Evolutionary conservation across 2,113 vertebrate species (phyloP), one percentile per base, ranked within the genome.

Genomic region (Capreolus pygargus): DNA sequence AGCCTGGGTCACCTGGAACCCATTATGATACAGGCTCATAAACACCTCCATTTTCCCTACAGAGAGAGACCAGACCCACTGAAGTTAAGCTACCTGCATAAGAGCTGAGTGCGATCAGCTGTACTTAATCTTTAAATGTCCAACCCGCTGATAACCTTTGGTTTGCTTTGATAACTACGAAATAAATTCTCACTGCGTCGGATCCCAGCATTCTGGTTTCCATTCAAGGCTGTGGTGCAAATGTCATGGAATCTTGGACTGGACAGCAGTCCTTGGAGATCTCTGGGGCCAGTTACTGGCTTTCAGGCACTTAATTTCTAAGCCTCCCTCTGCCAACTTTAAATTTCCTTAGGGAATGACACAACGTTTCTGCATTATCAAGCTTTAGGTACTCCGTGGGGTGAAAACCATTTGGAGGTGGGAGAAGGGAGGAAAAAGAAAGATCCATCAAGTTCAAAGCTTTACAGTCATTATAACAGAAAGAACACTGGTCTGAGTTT

Each of bases 51-150:
- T 98, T 98, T 97, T 98, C 98, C 97, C 97, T 97, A 96, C n/a
- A 98, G 98, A 98, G 98, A 98, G 97, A 98, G 98, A 97, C 88
- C 98, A 98, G 98, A 97, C 87, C 96, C 98, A 92, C 97, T 91
- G 95, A 98, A 98, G 97, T 98, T 98, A 98, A 98, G 98, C 98
- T 98, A 98, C 98, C 98, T 98, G 98, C 98, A 95, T 97, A 97
- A 97, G 97, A 98, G 96, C 94, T 98, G 97, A 98, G 97, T 98
- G 97, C 14, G 89, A 98, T 98, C 98, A 98, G 97, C 97, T 98
- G 98, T 98, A 97, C 97, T 98, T 98, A 98, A 98, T 98, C 98
- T 98, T 98, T 98, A 98, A 98, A 98, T 97, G 98, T 98, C 97
- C 98, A 97, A 97, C 97, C 86, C 33, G 27, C 97, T 96, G 98